Conservation (phyloP, 1,140 invertebrate species). For the Colletes latitarsis region DNA sequence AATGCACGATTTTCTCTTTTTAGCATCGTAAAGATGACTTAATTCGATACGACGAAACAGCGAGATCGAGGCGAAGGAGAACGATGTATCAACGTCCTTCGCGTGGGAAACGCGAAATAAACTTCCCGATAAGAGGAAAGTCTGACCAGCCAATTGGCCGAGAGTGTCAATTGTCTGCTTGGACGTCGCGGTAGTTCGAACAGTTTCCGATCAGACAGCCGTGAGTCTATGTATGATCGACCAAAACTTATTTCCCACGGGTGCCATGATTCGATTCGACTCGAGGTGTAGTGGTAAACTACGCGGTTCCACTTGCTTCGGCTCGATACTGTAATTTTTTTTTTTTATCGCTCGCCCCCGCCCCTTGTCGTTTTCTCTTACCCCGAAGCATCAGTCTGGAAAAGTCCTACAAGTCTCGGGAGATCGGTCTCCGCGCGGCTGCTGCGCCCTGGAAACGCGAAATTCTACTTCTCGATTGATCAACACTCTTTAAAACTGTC, state of each 20-base stretch:
- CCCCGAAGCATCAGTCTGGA: conserved; percentile 34
- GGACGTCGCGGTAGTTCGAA: conserved; percentile 44
- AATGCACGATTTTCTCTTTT: too few species aligned
- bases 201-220: conserved; percentile 57
- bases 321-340: conserved; percentile 41
- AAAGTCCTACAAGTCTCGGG: conserved; percentile 69
- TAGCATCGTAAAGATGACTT: not conserved
- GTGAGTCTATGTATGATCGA: conserved; percentile 67
- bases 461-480: not conserved
- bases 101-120: not conserved
- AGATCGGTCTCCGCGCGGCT: conserved; percentile 54
- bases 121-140: conserved; percentile 14
- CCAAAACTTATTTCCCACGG: conserved; percentile 79
- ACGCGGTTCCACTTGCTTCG: conserved; percentile 44
- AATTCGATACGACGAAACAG: not conserved
- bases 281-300: conserved; percentile 42
- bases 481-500: too few species aligned
- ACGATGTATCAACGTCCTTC: not conserved
- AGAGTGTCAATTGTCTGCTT: conserved; percentile 16
- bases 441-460: not conserved
- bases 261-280: conserved; percentile 77
- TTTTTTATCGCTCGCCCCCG: not conserved
- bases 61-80: not conserved
- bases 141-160: conserved; percentile 1
- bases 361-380: conserved; percentile 11